phyloP scores from a whole-genome alignment of 2,888 invertebrate species.

The Acleris literana region DNA sequence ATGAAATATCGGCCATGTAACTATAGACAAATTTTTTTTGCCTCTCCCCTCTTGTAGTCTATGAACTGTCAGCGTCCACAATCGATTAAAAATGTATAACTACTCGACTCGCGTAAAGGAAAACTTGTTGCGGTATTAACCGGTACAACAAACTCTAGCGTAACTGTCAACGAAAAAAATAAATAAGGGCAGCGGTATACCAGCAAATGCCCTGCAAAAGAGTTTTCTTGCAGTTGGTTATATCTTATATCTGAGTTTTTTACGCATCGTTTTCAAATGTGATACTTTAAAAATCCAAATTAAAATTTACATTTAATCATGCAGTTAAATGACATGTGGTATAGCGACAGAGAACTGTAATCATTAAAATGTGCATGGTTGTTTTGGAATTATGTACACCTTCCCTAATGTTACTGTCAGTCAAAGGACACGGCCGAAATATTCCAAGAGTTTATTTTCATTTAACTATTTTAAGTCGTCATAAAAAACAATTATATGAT shows the following conservation, averaged over 20 bases:
- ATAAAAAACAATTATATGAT: conserved; percentile 10
- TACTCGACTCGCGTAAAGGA: conserved; percentile 4
- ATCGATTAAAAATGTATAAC: conserved; percentile 8
- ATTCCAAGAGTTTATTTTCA: conserved; percentile 22
- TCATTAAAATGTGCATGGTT: not conserved
- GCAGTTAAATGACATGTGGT: too few species aligned
- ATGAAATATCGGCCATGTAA: conserved; percentile 71
- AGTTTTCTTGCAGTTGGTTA: too few species aligned
- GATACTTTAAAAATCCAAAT: too few species aligned
- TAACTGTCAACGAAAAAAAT: too few species aligned
- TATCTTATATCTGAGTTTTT: too few species aligned
- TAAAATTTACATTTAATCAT: too few species aligned
- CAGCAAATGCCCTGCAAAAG: too few species aligned
- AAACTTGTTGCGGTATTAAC: conserved; percentile 1
- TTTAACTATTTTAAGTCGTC: conserved; percentile 3
- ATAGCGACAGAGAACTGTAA: too few species aligned
- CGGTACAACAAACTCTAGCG: conserved; percentile 7
- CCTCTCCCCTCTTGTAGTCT: conserved; percentile 37
- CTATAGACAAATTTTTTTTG: conserved; percentile 54
- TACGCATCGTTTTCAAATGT: too few species aligned
- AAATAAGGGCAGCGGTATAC: too few species aligned
- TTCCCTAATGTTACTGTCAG: conserved; percentile 3
- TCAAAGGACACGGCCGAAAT: conserved; percentile 24
- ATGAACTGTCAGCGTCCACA: conserved; percentile 36
- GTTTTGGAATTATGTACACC: conserved; percentile 19